Conservation (phyloP, 2,888 invertebrate genomes). For the Cyaniris semiargus region DNA sequence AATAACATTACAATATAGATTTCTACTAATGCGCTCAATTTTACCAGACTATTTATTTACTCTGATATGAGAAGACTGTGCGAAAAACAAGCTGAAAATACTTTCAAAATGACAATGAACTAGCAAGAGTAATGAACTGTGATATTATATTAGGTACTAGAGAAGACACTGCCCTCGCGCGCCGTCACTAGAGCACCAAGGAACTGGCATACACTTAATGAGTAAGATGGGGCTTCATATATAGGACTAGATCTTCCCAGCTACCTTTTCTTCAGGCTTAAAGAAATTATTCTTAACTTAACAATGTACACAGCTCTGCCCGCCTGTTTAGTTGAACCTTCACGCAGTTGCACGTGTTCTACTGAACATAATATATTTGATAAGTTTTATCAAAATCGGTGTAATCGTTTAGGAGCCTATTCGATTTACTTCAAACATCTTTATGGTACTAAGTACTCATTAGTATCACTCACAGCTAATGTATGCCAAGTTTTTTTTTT, state of each 20-base stretch:
- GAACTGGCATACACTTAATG: not conserved
- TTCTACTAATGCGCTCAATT: no score
- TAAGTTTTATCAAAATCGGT: not conserved
- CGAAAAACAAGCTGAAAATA: not conserved
- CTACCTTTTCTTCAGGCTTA: not conserved
- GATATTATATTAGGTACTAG: constrained; percentile 3
- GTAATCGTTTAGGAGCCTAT: not conserved
- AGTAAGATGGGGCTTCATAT: not conserved
- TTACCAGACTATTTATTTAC: no score
- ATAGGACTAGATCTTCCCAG: not conserved
- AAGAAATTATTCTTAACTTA: not conserved
- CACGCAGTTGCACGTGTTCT: not conserved
- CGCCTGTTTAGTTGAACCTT: not conserved
- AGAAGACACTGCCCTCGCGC: not conserved
- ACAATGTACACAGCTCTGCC: no score
- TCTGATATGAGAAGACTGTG: not conserved
- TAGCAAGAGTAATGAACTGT: constrained; percentile 5
- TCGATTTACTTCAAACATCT: not conserved
- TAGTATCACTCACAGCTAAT: no score
- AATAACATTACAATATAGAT: no score
- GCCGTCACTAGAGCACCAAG: not conserved
- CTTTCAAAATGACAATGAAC: constrained; percentile 9
- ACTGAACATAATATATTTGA: not conserved
- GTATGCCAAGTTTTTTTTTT: not conserved
- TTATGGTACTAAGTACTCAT: not conserved